Percentiles rank a stretch among this genome's conserved stretches.
These are phyloP conservation scores for Phthorimaea operculella DNA, from an alignment of 1,140 invertebrate genomes.

Conservation along the genomic window DNA sequence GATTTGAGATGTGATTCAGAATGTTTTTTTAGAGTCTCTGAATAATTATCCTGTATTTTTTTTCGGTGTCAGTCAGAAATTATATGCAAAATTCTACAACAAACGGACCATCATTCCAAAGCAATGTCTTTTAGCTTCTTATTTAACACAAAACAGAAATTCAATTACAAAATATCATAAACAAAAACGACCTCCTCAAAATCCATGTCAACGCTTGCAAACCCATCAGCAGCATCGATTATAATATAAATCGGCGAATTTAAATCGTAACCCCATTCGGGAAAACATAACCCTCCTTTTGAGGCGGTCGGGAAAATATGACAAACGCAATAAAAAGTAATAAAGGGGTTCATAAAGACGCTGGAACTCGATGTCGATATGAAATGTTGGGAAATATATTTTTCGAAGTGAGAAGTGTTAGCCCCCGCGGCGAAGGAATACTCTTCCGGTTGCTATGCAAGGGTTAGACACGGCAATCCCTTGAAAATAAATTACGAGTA, in stretches of 20 bases:
- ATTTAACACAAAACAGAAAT: no score
- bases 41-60: no score
- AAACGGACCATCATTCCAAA: no score
- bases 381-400: slow-evolving; percentile 45
- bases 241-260: slow-evolving; percentile 56
- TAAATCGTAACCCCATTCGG: slow-evolving; percentile 38
- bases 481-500: no score
- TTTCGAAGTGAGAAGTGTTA: slow-evolving; percentile 34
- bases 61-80: no score
- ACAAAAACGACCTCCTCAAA: background rate
- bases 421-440: slow-evolving; percentile 39
- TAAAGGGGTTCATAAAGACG: slow-evolving; percentile 48
- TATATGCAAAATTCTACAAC: no score
- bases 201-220: slow-evolving; percentile 12
- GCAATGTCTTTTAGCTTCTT: no score
- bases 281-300: slow-evolving; percentile 52
- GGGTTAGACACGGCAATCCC: slow-evolving; percentile 2
- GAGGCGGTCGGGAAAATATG: slow-evolving; percentile 43
- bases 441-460: slow-evolving; percentile 18
- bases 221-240: slow-evolving; percentile 47
- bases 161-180: no score
- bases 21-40: no score
- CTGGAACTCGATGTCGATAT: slow-evolving; percentile 52
- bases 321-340: slow-evolving; percentile 55
- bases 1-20: no score